Base-by-base conservation (phyloP, 53 echinoderm and acorn worm genomes). In the Holothuria scabra region DNA sequence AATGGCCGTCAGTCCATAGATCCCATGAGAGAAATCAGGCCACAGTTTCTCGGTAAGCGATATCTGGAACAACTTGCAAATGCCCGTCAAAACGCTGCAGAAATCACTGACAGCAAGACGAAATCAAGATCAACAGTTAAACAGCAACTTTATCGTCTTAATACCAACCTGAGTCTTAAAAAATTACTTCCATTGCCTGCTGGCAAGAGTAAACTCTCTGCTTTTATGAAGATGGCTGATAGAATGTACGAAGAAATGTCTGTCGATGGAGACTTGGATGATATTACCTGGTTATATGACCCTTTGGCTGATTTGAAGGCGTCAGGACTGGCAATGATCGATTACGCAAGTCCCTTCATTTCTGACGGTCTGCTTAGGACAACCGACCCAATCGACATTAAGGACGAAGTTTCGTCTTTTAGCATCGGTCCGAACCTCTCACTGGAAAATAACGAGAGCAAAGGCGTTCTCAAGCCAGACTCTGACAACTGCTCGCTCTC, bases 171-270 rank as follows among this genome's bases (percentile, higher is more conserved):
- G 12, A 72, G 72, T 46, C 21, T 72, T 18, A 12, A 8, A 32
- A 28, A 20, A 25, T 28, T 32, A 7, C 56, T 57, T 5, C 31
- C 56, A 25, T 56, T 28, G 78, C 12, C 25, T 21, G 5, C 58
- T 21, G 59, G 78, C 22, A 78, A 38, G 24, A 8, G 59, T 26
- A 56, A 78, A 5, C 56, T 58, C 18, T 33, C 78, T 56, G 78
- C 78, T 30, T 56, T 78, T 21, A 56, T 28, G 58, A 23, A 19
- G 29, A 57, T 78, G 78, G 59, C 58, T 57, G 21, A 57, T 30
- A 21, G 58, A 78, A 56, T 78, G 58, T 57, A 6, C 20, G 32
- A 57, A 19, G 78, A 58, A 59, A 58, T 59, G 57, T 8, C 78
- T 29, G 32, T 64, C 1, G 78, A 57, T 32, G 11, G 58, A 11